Evolutionary conservation across 2,797 vertebrate species (phyloP).

Genomic region (Aulostomus chinensis): DNA sequence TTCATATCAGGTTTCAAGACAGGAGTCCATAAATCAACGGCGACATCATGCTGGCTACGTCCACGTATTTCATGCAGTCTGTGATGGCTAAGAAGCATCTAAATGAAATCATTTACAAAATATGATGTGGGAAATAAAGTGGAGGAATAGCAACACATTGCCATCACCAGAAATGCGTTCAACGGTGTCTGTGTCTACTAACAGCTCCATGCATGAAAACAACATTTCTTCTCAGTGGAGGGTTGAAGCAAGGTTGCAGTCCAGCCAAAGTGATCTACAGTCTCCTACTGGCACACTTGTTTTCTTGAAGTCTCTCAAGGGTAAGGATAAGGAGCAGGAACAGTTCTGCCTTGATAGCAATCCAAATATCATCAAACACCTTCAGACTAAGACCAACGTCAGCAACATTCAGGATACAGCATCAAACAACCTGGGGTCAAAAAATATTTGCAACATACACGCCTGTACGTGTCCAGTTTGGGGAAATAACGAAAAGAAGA

Average conservation of each 20-base stretch:
- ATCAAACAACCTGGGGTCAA: no score
- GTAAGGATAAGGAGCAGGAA: neutral
- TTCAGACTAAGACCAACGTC: neutral
- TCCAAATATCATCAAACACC: neutral
- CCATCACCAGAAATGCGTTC: no score
- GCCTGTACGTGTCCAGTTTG: neutral
- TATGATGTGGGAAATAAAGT: no score
- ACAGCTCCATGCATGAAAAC: neutral
- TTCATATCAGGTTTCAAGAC: no score
- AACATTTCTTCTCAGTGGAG: neutral
- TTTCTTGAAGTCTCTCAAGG: constrained; percentile 4
- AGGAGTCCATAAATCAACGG: no score
- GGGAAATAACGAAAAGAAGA: neutral
- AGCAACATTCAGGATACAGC: neutral
- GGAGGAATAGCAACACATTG: no score
- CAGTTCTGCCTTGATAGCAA: neutral
- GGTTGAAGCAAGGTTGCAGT: neutral
- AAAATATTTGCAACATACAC: neutral
- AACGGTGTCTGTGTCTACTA: neutral
- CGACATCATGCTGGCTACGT: no score
- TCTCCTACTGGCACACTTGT: neutral
- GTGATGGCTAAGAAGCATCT: no score
- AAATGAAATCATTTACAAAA: no score
- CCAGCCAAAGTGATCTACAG: neutral
- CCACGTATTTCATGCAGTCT: no score